Percentiles rank a stretch among this genome's conserved stretches.
Evolutionary conservation across 2,797 vertebrate species (phyloP).

Genomic region (Pygocentrus nattereri): DNA sequence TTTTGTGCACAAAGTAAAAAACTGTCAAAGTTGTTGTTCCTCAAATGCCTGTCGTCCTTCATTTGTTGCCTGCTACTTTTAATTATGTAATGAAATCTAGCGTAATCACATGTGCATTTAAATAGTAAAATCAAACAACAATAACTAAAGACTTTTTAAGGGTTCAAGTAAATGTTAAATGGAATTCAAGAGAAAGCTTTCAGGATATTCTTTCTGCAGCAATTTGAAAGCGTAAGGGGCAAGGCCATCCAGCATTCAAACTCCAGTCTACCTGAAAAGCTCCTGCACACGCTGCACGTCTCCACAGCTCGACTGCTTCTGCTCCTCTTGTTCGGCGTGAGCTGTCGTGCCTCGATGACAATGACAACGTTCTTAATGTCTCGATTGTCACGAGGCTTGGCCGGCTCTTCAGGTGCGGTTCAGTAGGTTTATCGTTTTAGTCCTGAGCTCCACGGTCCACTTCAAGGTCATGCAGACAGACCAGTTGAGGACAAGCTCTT

Average conservation of each 20-base stretch:
- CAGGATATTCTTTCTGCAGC: not conserved
- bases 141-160: not conserved
- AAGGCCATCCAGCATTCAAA: not conserved
- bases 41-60: no score
- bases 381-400: constrained; percentile 3
- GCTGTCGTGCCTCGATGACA: not conserved
- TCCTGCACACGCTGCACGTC: not conserved
- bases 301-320: not conserved
- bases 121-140: not conserved
- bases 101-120: not conserved
- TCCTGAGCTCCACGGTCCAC: not conserved
- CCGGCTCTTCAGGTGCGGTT: not conserved
- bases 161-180: not conserved
- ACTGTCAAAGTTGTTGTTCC: no score
- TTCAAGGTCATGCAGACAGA: constrained; percentile 16
- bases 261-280: not conserved
- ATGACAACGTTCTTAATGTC: not conserved
- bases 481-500: constrained; percentile 27
- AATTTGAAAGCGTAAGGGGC: not conserved
- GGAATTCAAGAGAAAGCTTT: not conserved
- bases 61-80: not conserved
- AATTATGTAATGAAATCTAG: not conserved
- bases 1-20: no score
- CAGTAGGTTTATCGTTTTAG: constrained; percentile 10
- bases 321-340: not conserved